Percentiles rank a stretch among this genome's conserved stretches.
Evolutionary conservation across 2,113 vertebrate genomes (phyloP).

Genomic region (Chaetorhynchus papuensis): DNA sequence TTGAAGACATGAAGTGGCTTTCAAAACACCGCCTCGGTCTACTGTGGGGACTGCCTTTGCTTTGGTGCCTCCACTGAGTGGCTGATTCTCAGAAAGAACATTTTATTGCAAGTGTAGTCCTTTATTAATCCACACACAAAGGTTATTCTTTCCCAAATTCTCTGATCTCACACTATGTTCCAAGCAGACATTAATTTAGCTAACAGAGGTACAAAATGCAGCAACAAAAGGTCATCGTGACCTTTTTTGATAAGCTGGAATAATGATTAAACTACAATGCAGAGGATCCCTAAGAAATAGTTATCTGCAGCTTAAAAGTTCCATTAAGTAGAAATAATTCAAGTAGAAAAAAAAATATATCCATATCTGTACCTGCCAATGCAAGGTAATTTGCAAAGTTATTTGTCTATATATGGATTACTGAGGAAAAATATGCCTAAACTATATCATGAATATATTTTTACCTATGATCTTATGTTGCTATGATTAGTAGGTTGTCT

Average conservation of each 20-base stretch:
- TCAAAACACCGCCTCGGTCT: neutral
- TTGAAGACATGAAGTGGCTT: neutral
- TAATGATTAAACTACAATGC: slow-evolving; percentile 57
- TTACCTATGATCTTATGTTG: neutral
- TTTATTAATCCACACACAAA: neutral
- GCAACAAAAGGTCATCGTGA: slow-evolving; percentile 38
- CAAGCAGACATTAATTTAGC: neutral
- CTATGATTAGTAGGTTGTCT: neutral
- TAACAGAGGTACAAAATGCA: slow-evolving; percentile 38
- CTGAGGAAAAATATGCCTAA: neutral
- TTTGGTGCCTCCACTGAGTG: neutral
- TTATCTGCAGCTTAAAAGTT: neutral
- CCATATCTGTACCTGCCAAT: accelerated
- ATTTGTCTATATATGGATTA: neutral
- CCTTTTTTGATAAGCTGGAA: slow-evolving; percentile 54
- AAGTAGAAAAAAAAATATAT: neutral
- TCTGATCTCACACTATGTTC: neutral
- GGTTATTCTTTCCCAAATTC: neutral
- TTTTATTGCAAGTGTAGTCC: neutral
- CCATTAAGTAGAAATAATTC: neutral
- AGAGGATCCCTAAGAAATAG: neutral
- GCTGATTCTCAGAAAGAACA: neutral
- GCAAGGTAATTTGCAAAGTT: neutral
- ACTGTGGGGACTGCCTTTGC: neutral
- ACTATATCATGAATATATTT: neutral